Evolutionary conservation across 2,888 invertebrate species (phyloP).

Genomic region (Allacma fusca): DNA sequence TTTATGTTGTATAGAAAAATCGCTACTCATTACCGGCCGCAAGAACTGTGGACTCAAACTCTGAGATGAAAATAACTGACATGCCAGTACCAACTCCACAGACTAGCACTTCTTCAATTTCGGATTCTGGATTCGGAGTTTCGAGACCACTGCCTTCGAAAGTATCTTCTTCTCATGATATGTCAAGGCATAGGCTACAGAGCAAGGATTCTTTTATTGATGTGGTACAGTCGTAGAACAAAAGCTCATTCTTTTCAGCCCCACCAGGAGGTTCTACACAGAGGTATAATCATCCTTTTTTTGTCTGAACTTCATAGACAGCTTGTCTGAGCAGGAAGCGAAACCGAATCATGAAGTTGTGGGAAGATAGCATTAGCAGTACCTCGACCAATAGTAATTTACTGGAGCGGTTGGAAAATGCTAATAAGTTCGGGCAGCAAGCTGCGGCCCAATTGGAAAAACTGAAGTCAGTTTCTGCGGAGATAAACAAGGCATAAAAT

Average conservation of each 20-base stretch:
- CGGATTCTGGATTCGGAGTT: conserved; percentile 22
- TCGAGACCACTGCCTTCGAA: background rate
- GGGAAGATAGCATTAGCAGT: conserved; percentile 57
- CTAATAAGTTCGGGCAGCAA: conserved; percentile 53
- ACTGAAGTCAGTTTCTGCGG: conserved; percentile 17
- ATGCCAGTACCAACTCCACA: conserved; percentile 32
- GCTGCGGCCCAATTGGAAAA: conserved; percentile 45
- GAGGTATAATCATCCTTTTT: no score
- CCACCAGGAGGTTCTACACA: no score
- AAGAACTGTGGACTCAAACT: background rate
- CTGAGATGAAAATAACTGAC: conserved; percentile 34
- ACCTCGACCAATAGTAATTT: conserved; percentile 45
- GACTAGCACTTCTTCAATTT: conserved; percentile 26
- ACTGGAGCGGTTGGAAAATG: conserved; percentile 51
- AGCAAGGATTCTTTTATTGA: conserved; percentile 59
- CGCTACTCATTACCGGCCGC: conserved; percentile 17
- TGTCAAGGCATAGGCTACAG: conserved; percentile 47
- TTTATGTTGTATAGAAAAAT: conserved; percentile 26
- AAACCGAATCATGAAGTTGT: conserved; percentile 53
- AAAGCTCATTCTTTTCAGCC: no score
- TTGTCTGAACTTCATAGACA: conserved; percentile 53
- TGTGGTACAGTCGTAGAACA: conserved; percentile 54
- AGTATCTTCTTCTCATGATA: conserved; percentile 20
- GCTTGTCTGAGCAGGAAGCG: conserved; percentile 54
- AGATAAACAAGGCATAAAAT: conserved; percentile 21